These are phyloP conservation scores for Scaptomyza tumidula DNA, from an alignment of 2,888 invertebrate genomes.

Conservation along the genomic window DNA sequence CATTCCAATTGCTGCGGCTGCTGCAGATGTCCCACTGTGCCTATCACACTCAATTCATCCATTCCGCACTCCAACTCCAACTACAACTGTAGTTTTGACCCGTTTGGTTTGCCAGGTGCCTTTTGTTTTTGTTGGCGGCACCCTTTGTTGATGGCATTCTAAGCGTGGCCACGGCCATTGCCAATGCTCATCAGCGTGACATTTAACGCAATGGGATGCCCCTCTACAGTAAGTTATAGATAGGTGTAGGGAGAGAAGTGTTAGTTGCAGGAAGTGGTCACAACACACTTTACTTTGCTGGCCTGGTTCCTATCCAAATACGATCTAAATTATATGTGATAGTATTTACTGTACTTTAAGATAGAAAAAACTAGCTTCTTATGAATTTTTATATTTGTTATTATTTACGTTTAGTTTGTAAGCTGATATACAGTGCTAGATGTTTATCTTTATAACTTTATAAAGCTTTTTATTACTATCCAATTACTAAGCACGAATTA, in stretches of 20 bases:
- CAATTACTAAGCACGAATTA: too few relatives aligned
- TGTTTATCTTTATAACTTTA: too few relatives aligned
- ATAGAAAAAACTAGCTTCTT: too few relatives aligned
- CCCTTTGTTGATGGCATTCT: conserved; percentile 65
- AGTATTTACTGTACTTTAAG: background rate
- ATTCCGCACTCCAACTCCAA: conserved; percentile 9
- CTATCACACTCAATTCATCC: background rate
- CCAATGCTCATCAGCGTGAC: conserved; percentile 70
- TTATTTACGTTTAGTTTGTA: too few relatives aligned
- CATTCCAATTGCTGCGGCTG: conserved; percentile 5
- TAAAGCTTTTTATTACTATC: too few relatives aligned
- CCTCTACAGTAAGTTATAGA: conserved; percentile 12
- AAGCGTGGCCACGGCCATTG: conserved; percentile 62
- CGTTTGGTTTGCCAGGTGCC: conserved; percentile 47
- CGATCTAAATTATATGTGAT: background rate
- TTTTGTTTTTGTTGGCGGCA: conserved; percentile 56
- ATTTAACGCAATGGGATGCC: conserved; percentile 47
- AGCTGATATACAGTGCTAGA: too few relatives aligned
- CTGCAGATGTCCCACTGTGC: conserved; percentile 33
- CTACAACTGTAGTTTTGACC: conserved; percentile 62
- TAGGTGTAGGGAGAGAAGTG: background rate
- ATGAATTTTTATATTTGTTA: too few relatives aligned
- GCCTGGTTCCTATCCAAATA: background rate
- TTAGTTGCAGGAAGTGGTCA: background rate
- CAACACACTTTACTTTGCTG: conserved; percentile 4